Evolutionary conservation across 2,113 vertebrate species (phyloP).

Genomic region (Tenebrosternarchus preto): DNA sequence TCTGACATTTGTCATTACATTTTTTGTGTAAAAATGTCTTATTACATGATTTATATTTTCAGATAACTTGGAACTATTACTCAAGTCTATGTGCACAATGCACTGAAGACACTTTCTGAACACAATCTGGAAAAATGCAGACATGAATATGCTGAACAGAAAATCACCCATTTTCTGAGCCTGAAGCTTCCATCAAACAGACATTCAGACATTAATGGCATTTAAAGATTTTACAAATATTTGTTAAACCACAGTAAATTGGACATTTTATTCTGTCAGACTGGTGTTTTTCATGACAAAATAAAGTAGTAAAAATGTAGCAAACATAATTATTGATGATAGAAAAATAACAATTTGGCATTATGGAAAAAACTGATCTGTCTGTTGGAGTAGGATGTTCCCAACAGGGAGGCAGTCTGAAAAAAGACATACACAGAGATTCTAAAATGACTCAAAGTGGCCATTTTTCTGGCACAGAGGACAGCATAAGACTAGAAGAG

Average conservation of each 20-base stretch:
- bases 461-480: slow-evolving; percentile 34
- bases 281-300: slow-evolving; percentile 48
- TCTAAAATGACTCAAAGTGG: slow-evolving; percentile 41
- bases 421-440: slow-evolving; percentile 37
- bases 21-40: not conserved
- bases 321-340: slow-evolving; percentile 28
- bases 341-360: slow-evolving; percentile 73
- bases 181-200: not conserved
- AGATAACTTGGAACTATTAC: slow-evolving; percentile 42
- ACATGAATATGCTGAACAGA: slow-evolving; percentile 36
- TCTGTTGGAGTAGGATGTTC: slow-evolving; percentile 85
- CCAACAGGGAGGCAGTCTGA: slow-evolving; percentile 61
- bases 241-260: not conserved
- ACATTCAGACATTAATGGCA: slow-evolving; percentile 29
- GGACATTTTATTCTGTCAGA: slow-evolving; percentile 9
- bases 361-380: slow-evolving; percentile 92
- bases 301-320: slow-evolving; percentile 55
- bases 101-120: slow-evolving; percentile 33
- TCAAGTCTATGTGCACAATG: slow-evolving; percentile 1
- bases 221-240: slow-evolving; percentile 6
- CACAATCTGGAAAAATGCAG: slow-evolving; percentile 2
- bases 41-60: slow-evolving; percentile 23
- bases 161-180: slow-evolving; percentile 26
- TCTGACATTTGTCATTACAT: not conserved
- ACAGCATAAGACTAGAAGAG: slow-evolving; percentile 42